Percentiles rank a stretch among this genome's conserved stretches.
Conservation (phyloP, 1,140 invertebrate genomes). For the Monomorium pharaonis region DNA sequence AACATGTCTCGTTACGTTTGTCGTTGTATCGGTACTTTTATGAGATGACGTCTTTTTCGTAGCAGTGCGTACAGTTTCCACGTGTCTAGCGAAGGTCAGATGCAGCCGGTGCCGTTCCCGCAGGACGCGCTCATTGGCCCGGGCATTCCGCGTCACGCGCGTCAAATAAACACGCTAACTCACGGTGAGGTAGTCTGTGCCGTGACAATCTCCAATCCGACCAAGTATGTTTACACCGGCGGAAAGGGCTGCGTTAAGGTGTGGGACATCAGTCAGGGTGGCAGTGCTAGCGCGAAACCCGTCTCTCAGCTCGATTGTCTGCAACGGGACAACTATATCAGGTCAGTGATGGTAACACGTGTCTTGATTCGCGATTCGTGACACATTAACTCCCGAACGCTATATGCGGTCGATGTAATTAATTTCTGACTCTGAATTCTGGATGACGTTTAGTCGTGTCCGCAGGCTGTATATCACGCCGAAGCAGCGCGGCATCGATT, state of each 20-base stretch:
- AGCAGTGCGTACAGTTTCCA: slow-evolving; percentile 97
- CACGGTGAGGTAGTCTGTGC: slow-evolving; percentile 97
- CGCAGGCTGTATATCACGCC: slow-evolving; percentile 52
- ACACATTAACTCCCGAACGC: slow-evolving; percentile 69
- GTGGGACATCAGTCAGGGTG: slow-evolving; percentile 95
- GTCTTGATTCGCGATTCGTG: slow-evolving; percentile 61
- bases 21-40: not conserved
- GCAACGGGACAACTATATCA: slow-evolving; percentile 98
- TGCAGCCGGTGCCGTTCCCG: slow-evolving; percentile 98
- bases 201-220: slow-evolving; percentile 95
- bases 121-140: slow-evolving; percentile 97
- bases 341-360: slow-evolving; percentile 84
- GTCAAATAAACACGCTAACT: slow-evolving; percentile 95
- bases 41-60: slow-evolving; percentile 65
- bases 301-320: slow-evolving; percentile 97
- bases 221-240: slow-evolving; percentile 98
- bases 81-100: slow-evolving; percentile 94
- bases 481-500: slow-evolving; percentile 48
- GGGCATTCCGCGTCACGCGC: slow-evolving; percentile 96
- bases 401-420: slow-evolving; percentile 56
- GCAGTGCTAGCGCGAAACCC: slow-evolving; percentile 90
- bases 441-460: slow-evolving; percentile 62
- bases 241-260: slow-evolving; percentile 99
- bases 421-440: slow-evolving; percentile 64
- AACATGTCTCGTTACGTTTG: not conserved